Evolutionary conservation across 2,113 vertebrate species (phyloP), one percentile per base, ranked within the genome.

Genomic region (Poicephalus meyeri): DNA sequence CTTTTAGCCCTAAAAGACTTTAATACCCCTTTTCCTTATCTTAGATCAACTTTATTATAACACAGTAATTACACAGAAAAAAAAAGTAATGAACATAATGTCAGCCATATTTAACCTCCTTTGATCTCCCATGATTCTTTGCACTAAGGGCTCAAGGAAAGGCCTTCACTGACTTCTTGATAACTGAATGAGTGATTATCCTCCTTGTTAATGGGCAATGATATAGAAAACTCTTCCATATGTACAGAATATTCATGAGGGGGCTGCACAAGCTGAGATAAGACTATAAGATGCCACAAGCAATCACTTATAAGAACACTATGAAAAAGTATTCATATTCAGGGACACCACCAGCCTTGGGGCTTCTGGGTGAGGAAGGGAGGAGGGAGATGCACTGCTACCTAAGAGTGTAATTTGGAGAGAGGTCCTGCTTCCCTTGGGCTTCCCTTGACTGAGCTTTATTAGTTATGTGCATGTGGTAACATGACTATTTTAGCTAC

Each of bases 101-200:
- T 98, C 97, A 97, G 97, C 96, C 97, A 98, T 94, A 97, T 98
- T 98, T 98, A 98, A 98, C 98, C 98, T 98, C 97, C 96, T 93
- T 73, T 97, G 97, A 89, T 98, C 94, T 98, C 98, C 97, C 98
- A 96, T 78, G 96, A 97, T 98, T 98, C 98, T 88, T 95, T 89
- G 88, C 98, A 97, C 93, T 77, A 60, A 92, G 95, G 97, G 96
- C 95, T 56, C 95, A 93, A 98, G 97, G 98, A 98, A 98, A 98
- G 98, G 98, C 98, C 98, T 97, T 98, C 98, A 97, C 98, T 99
- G 99, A 99, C 99, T 98, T 98, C 97, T 98, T 98, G 99, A 99
- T 99, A 99, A 99, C 98, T 98, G 99, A 98, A 99, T 99, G 99
- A 99, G 98, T 98, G 99, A 99, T 99, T 99, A 99, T 99, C 98